These are phyloP conservation scores for Pterostichus madidus DNA, from an alignment of 2,888 invertebrate species.

Conservation along the genomic window DNA sequence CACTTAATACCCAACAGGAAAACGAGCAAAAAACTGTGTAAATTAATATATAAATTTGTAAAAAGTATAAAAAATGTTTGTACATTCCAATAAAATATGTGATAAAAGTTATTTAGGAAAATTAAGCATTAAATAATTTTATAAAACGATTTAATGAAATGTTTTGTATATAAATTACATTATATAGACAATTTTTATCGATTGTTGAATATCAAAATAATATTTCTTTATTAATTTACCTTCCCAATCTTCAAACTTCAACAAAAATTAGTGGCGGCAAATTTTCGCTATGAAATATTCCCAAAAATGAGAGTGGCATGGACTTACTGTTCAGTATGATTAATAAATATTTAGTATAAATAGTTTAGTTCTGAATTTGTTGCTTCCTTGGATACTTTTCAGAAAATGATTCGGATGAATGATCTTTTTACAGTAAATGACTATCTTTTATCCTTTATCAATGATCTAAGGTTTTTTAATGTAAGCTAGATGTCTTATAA, in stretches of 20 bases:
- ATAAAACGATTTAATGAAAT: conserved; percentile 34
- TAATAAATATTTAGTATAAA: too few relatives aligned
- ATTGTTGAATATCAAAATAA: conserved; percentile 30
- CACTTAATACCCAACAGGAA: too few relatives aligned
- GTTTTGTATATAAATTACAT: conserved; percentile 35
- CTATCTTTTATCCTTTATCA: too few relatives aligned
- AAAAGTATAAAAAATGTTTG: neutral
- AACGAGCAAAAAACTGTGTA: neutral
- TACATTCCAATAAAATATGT: conserved; percentile 35
- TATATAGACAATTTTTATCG: conserved; percentile 31
- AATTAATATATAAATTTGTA: conserved; percentile 1
- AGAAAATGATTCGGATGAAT: too few relatives aligned
- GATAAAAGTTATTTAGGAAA: conserved; percentile 44
- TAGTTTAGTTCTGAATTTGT: too few relatives aligned
- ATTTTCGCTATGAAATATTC: too few relatives aligned
- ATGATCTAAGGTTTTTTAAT: too few relatives aligned
- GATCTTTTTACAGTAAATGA: too few relatives aligned
- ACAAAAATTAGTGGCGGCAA: neutral
- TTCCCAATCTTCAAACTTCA: neutral
- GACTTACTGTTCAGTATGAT: too few relatives aligned
- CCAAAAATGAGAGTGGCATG: too few relatives aligned
- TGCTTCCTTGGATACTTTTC: too few relatives aligned
- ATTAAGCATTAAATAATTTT: conserved; percentile 28
- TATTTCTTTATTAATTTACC: conserved; percentile 4
- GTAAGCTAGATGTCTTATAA: too few relatives aligned